phyloP scores from a whole-genome alignment of 2,888 invertebrate genomes.

The Malacosoma neustria region DNA sequence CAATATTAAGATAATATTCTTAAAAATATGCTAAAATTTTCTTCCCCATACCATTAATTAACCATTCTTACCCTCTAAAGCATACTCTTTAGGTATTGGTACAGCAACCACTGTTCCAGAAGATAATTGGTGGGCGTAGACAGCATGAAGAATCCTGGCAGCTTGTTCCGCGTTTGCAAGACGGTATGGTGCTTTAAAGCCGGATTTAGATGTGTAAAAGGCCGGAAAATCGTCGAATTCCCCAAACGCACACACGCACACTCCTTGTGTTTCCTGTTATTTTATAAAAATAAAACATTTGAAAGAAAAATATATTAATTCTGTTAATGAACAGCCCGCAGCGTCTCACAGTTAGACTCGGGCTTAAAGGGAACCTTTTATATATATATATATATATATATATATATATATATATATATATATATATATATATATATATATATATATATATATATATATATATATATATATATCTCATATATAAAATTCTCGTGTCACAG shows the following conservation, averaged over 20 bases:
- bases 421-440: too few species aligned
- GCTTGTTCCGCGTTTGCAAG: slow-evolving; percentile 78
- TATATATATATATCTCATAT: not conserved
- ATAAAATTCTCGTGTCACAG: too few species aligned
- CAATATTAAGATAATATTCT: too few species aligned
- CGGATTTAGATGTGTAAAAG: slow-evolving; percentile 90
- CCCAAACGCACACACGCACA: slow-evolving; percentile 88
- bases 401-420: too few species aligned
- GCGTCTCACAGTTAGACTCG: too few species aligned
- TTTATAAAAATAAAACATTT: slow-evolving; percentile 4
- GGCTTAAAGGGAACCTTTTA: too few species aligned
- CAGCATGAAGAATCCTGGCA: slow-evolving; percentile 79
- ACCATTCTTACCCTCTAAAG: slow-evolving; percentile 75
- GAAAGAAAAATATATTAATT: too few species aligned
- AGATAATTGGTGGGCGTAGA: slow-evolving; percentile 67
- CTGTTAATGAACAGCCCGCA: too few species aligned
- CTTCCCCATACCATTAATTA: too few species aligned
- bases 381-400: too few species aligned
- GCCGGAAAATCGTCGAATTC: slow-evolving; percentile 88
- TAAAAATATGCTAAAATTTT: too few species aligned
- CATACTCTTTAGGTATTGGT: slow-evolving; percentile 86
- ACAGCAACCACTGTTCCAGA: slow-evolving; percentile 92
- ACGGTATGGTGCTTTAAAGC: slow-evolving; percentile 81
- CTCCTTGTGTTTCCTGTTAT: slow-evolving; percentile 93
- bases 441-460: not conserved